Percentiles rank a stretch among this genome's conserved stretches.
Evolutionary conservation across 2,797 vertebrate genomes (phyloP).

Genomic region (Synaphobranchus kaupii): DNA sequence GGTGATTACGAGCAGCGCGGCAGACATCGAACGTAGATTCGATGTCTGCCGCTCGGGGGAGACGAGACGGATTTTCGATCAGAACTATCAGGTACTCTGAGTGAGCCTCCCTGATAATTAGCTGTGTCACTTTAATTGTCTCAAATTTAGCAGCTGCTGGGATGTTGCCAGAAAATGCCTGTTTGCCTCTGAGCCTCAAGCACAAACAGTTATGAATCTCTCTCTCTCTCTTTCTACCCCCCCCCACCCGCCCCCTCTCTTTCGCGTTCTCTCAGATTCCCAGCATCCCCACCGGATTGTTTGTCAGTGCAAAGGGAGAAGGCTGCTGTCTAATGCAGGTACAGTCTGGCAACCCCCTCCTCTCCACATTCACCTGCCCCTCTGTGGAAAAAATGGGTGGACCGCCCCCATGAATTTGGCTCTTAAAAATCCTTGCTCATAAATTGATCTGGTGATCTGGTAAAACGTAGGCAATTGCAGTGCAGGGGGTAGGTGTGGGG

Average conservation of each 20-base stretch:
- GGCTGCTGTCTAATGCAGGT: constrained; percentile 97
- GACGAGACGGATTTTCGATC: constrained; percentile 53
- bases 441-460: constrained; percentile 61
- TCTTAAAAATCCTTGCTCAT: constrained; percentile 51
- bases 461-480: constrained; percentile 58
- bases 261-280: constrained; percentile 76
- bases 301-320: constrained; percentile 92
- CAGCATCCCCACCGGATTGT: constrained; percentile 91
- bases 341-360: constrained; percentile 41
- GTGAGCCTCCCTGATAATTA: constrained; percentile 57
- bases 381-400: constrained; percentile 33
- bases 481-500: constrained; percentile 38
- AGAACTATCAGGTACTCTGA: constrained; percentile 26
- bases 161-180: constrained; percentile 60
- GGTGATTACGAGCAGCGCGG: neutral
- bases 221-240: constrained; percentile 29
- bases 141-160: constrained; percentile 63
- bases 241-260: neutral
- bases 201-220: constrained; percentile 46
- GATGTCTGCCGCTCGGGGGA: constrained; percentile 29
- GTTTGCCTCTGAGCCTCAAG: constrained; percentile 56
- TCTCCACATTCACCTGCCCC: constrained; percentile 34
- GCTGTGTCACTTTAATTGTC: constrained; percentile 69
- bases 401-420: constrained; percentile 34
- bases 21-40: neutral